Evolutionary conservation across 2,888 invertebrate species (phyloP).

Genomic region (Limnephilus marmoratus): DNA sequence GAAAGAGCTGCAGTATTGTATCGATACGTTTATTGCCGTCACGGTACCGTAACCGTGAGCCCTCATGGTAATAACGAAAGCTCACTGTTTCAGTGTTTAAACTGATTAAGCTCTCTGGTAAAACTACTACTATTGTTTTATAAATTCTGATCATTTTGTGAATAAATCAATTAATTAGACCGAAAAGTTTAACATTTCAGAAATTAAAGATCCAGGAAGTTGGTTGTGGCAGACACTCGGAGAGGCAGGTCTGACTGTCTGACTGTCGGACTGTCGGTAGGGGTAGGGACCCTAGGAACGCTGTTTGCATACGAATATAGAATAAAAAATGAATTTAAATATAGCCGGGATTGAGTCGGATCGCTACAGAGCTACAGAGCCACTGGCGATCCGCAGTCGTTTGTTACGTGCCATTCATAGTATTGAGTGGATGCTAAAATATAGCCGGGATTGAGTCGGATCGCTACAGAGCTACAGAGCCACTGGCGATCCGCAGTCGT

Average conservation of each 20-base stretch:
- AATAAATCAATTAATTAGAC: background rate
- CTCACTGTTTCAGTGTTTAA: too few species aligned
- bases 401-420: conserved; percentile 62
- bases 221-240: background rate
- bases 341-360: conserved; percentile 63
- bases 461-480: conserved; percentile 53
- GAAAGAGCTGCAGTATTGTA: too few species aligned
- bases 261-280: background rate
- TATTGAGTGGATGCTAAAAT: conserved; percentile 52
- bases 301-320: conserved; percentile 66
- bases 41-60: too few species aligned
- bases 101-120: background rate
- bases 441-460: conserved; percentile 59
- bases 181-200: too few species aligned
- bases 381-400: conserved; percentile 62
- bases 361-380: conserved; percentile 53
- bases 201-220: background rate
- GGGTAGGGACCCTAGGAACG: background rate
- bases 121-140: background rate
- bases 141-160: background rate
- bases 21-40: too few species aligned
- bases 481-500: conserved; percentile 62
- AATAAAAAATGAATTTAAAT: conserved; percentile 71
- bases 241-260: background rate
- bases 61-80: too few species aligned